These are phyloP conservation scores for Heliconius aoede DNA, from an alignment of 2,888 invertebrate genomes.

Conservation along the genomic window DNA sequence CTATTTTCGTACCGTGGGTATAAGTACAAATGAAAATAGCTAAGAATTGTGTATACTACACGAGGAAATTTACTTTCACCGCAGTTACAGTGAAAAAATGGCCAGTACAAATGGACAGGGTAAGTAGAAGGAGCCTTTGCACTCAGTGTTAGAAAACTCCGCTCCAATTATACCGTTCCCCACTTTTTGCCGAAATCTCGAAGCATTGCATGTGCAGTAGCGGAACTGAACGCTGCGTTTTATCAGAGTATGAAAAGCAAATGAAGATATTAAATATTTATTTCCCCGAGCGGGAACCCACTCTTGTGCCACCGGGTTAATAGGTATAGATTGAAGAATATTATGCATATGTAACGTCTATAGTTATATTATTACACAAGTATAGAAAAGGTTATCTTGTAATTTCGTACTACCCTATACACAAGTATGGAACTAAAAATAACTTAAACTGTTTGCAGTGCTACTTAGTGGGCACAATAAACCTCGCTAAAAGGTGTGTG, in stretches of 20 bases:
- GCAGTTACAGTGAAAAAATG: too few species aligned
- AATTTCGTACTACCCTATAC: conserved; percentile 1
- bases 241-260: neutral
- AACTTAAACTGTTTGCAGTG: conserved; percentile 45
- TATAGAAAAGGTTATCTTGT: conserved; percentile 13
- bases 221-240: neutral
- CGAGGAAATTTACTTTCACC: too few species aligned
- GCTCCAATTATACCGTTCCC: neutral
- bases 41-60: too few species aligned
- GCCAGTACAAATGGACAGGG: too few species aligned
- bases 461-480: conserved; percentile 49
- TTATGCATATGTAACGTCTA: neutral
- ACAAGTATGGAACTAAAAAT: conserved; percentile 41
- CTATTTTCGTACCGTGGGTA: too few species aligned
- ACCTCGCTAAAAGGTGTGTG: conserved; percentile 43
- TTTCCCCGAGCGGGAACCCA: neutral
- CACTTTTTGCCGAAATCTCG: neutral
- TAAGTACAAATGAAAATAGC: too few species aligned
- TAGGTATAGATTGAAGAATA: too few species aligned
- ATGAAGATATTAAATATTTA: neutral
- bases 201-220: neutral
- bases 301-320: neutral
- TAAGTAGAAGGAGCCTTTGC: too few species aligned
- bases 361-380: neutral
- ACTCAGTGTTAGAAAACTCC: too few species aligned